Conservation (phyloP, 2,797 vertebrate species). For the Lycodopsis pacificus region DNA sequence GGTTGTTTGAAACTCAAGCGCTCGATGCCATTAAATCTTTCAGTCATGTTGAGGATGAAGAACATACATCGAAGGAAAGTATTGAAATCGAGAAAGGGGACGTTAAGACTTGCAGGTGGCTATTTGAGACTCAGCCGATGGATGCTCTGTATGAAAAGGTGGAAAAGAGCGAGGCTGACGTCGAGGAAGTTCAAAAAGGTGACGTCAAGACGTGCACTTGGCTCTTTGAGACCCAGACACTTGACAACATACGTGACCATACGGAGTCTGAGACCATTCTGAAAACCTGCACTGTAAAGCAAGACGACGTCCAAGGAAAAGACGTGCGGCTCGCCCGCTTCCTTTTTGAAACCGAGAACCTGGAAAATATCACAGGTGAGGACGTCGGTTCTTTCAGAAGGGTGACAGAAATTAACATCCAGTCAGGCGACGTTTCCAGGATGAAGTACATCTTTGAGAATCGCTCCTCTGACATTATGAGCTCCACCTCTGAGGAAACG, state of each 20-base stretch:
- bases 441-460: slow-evolving; percentile 94
- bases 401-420: slow-evolving; percentile 87
- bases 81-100: slow-evolving; percentile 89
- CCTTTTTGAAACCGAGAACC: slow-evolving; percentile 93
- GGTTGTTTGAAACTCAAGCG: slow-evolving; percentile 95
- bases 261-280: slow-evolving; percentile 83
- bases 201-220: slow-evolving; percentile 94
- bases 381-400: slow-evolving; percentile 85
- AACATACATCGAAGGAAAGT: slow-evolving; percentile 75
- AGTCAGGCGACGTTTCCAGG: slow-evolving; percentile 91
- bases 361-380: slow-evolving; percentile 89
- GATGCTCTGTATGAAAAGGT: slow-evolving; percentile 92
- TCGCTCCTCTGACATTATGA: slow-evolving; percentile 90
- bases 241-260: slow-evolving; percentile 90
- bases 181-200: slow-evolving; percentile 87
- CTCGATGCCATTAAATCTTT: slow-evolving; percentile 91
- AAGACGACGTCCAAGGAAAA: slow-evolving; percentile 90
- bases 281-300: slow-evolving; percentile 87
- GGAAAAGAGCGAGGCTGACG: slow-evolving; percentile 76
- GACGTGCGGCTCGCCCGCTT: slow-evolving; percentile 90
- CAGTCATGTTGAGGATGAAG: slow-evolving; percentile 83
- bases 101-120: slow-evolving; percentile 92
- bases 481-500: slow-evolving; percentile 88
- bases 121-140: slow-evolving; percentile 96
- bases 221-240: slow-evolving; percentile 94